Conservation (phyloP, 2,888 invertebrate genomes). For the Amblyjoppa fuscipennis region DNA sequence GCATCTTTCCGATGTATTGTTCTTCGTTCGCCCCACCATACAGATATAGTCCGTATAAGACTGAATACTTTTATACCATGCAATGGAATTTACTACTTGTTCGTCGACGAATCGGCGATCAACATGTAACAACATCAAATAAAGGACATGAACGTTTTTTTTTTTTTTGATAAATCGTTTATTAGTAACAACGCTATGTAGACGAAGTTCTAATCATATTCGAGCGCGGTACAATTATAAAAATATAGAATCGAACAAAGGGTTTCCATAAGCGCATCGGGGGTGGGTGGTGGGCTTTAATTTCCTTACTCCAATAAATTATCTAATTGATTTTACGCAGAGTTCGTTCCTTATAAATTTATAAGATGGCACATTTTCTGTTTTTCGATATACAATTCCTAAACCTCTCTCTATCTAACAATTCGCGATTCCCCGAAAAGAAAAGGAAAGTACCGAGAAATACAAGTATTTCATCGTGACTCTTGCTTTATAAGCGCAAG, state of each 20-base stretch:
- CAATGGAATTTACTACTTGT: background rate
- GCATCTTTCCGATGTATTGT: constrained; percentile 6
- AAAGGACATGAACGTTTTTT: constrained; percentile 36
- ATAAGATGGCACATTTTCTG: constrained; percentile 37
- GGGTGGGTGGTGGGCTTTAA: background rate
- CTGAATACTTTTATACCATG: constrained; percentile 50
- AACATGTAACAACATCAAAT: constrained; percentile 18
- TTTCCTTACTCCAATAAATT: constrained; percentile 52
- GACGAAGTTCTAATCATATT: constrained; percentile 43
- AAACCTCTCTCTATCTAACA: constrained; percentile 2
- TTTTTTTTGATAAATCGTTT: constrained; percentile 57
- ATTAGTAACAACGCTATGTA: constrained; percentile 61
- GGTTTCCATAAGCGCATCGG: constrained; percentile 45
- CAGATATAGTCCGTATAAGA: constrained; percentile 19
- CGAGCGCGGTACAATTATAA: constrained; percentile 64
- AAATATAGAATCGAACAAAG: constrained; percentile 66
- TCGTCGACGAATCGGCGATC: background rate
- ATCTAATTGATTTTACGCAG: constrained; percentile 47
- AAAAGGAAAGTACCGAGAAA: background rate
- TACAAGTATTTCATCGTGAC: background rate
- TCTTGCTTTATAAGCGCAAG: constrained; percentile 1
- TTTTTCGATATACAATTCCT: constrained; percentile 16
- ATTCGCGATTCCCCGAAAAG: background rate
- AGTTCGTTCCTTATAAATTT: constrained; percentile 25
- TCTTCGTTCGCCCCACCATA: constrained; percentile 7